Percentiles rank a stretch among this genome's conserved stretches.
These are phyloP conservation scores for Euborellia annulipes DNA, from an alignment of 1,140 invertebrate genomes.

Conservation along the genomic window DNA sequence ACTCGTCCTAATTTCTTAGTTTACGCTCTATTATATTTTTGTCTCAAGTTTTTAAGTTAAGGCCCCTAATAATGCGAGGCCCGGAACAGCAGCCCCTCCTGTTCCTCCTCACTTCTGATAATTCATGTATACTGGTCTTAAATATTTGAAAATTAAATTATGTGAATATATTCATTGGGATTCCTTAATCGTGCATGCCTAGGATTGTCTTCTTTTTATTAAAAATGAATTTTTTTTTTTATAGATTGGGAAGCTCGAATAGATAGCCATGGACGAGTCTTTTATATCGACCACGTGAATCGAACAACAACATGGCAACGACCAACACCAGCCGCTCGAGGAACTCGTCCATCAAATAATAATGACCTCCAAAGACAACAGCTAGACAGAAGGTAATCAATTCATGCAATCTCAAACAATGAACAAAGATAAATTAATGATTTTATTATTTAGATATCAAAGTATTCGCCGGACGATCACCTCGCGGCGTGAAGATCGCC, in stretches of 20 bases:
- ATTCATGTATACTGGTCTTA: too few species aligned
- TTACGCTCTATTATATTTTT: too few species aligned
- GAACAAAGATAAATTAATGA: too few species aligned
- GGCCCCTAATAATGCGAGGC: too few species aligned
- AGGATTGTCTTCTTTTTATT: too few species aligned
- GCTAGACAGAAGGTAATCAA: constrained; percentile 52
- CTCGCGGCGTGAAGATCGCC: constrained; percentile 27
- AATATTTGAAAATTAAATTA: too few species aligned
- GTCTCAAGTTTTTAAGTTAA: too few species aligned
- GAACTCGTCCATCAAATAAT: constrained; percentile 31
- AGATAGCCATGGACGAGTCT: constrained; percentile 79
- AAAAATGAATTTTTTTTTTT: constrained; percentile 27
- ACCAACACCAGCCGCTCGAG: constrained; percentile 41
- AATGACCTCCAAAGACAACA: constrained; percentile 58
- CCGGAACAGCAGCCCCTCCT: too few species aligned
- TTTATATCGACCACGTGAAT: constrained; percentile 85
- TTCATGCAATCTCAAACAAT: constrained; percentile 21
- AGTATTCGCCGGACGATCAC: constrained; percentile 73
- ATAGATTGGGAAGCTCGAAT: constrained; percentile 81
- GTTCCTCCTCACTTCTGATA: too few species aligned
- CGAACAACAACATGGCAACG: constrained; percentile 85
- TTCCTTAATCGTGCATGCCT: too few species aligned
- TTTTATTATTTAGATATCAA: constrained; percentile 48
- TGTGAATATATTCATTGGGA: too few species aligned
- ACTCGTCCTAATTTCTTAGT: too few species aligned